phyloP scores from a whole-genome alignment of 2,888 invertebrate species.

The Rhamphomyia laevipes region DNA sequence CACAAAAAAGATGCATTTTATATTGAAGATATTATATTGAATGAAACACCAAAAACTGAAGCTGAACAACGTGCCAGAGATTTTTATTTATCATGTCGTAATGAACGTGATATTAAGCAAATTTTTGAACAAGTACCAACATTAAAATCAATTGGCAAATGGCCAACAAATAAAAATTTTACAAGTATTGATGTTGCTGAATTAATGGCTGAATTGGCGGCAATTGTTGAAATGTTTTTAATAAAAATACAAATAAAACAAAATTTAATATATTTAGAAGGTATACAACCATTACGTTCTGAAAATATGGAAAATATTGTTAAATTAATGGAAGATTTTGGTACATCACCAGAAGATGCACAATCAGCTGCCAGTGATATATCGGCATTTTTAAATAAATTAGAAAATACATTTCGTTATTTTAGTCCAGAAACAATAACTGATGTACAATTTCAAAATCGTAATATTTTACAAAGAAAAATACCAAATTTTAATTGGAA shows the following conservation, averaged over 20 bases:
- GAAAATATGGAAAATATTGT: not conserved
- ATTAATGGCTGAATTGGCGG: not conserved
- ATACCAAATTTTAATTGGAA: not conserved
- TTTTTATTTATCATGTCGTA: slow-evolving; percentile 1
- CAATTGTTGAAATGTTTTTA: not conserved
- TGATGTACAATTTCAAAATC: not conserved
- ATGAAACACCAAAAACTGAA: not conserved
- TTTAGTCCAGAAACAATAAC: not conserved
- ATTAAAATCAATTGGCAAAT: not conserved
- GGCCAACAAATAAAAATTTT: not conserved
- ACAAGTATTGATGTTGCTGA: not conserved
- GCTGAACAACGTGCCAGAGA: not conserved
- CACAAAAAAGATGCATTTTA: not conserved
- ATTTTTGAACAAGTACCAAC: not conserved
- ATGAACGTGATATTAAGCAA: not conserved
- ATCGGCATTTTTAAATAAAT: not conserved
- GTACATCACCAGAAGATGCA: not conserved
- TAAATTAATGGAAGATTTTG: not conserved
- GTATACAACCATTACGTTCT: not conserved
- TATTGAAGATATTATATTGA: slow-evolving; percentile 1
- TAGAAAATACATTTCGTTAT: not conserved
- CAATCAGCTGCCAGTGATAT: not conserved
- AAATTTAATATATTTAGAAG: not conserved
- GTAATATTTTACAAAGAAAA: not conserved
- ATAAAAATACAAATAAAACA: not conserved